Evolutionary conservation across 2,888 invertebrate species (phyloP), one percentile per base, ranked within the genome.

Genomic region (Drosophila yooni): DNA sequence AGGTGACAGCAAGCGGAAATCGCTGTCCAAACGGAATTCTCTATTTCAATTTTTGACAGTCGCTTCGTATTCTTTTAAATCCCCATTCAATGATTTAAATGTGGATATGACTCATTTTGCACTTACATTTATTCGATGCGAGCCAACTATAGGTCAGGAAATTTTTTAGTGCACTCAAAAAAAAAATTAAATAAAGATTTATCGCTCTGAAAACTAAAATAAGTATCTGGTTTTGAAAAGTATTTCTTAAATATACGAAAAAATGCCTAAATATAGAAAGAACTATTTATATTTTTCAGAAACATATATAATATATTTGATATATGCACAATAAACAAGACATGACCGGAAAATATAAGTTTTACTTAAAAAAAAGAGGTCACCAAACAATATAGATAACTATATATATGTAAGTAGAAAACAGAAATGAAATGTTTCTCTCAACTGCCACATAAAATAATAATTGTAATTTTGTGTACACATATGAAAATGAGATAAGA

Each of bases 1-100:
- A 60, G 34, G 54, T 48, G 77, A 67, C 75, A 70, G 25, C 25
- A 29, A 56, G 58, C 66, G 80, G 67, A 71, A 71, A 15, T 56
- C 25, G 46, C 61, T 59, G 59, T 75, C 51, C 31, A 54, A 61
- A 43, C 38, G 21, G 13, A 63, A 64, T 48, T 58, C 60, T 21
- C 51, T 59, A 52, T 56, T 61, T 52, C 2, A 8, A 27, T 31
- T 52, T 27, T n/a, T 27, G 50, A 69, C 25, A 59, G 34, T 53
- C 52, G 46, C 15, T 54, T 50, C 18, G 5, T 5, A 27, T 27
- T 50, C 10, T 18, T 46, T 27, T 50, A 29, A 10, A 50, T 50
- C 15, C 3, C 8, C 0, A 29, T n/a, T 13, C 7, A 38, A 25
- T 8, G 8, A 25, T 8, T 46, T 18, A 25, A 15, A 53, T 34